A percentile compares a stretch with the other conserved stretches of the same genome.
phyloP scores from a whole-genome alignment of 2,888 invertebrate species.

The Tipula confusa region DNA sequence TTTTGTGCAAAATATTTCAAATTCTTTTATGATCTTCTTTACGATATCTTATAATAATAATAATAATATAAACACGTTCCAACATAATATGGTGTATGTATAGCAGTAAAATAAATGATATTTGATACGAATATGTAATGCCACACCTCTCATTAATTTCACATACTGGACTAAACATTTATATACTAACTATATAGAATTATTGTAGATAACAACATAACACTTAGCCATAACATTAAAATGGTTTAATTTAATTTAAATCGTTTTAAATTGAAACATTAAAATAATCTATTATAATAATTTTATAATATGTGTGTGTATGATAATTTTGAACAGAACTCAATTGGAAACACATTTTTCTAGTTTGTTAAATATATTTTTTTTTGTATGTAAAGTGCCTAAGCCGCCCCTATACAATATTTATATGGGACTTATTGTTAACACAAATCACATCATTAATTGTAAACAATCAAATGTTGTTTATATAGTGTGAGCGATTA shows the following conservation, averaged over 20 bases:
- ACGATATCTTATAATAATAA: neutral
- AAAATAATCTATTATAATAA: neutral
- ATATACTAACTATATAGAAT: neutral
- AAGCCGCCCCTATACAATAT: neutral
- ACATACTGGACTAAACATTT: neutral
- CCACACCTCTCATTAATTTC: neutral
- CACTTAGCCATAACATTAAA: neutral
- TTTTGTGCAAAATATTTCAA: neutral
- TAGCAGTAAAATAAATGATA: neutral
- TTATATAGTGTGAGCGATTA: neutral
- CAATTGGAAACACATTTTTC: neutral
- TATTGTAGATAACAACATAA: neutral
- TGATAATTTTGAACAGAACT: neutral
- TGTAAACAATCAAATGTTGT: neutral
- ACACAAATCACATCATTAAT: neutral
- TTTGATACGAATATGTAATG: neutral
- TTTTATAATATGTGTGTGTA: neutral
- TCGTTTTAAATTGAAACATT: constrained; percentile 16
- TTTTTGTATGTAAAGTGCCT: neutral
- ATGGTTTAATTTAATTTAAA: constrained; percentile 20
- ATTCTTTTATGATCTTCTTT: neutral
- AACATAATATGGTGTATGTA: neutral
- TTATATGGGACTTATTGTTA: neutral
- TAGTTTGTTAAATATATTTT: too few relatives aligned
- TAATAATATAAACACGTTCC: neutral